A percentile compares a stretch with the other conserved stretches of the same genome.
These are phyloP conservation scores for Stratiolaelaps scimitus DNA, from an alignment of 1,140 invertebrate genomes.

Conservation along the genomic window DNA sequence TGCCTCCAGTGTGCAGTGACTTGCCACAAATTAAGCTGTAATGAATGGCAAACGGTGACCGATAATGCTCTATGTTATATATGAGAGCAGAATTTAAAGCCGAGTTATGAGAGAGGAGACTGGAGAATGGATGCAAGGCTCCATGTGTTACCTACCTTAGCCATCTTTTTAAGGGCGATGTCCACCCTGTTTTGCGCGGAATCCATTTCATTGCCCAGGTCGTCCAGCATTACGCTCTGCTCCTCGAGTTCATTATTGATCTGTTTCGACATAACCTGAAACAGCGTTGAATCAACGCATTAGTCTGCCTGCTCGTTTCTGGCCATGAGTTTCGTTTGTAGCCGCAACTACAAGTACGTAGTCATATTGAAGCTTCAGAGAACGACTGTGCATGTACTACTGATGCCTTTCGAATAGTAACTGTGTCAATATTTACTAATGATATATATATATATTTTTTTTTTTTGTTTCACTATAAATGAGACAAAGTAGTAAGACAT, in stretches of 20 bases:
- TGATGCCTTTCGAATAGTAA: too few relatives aligned
- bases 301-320: too few relatives aligned
- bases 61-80: neutral
- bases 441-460: too few relatives aligned
- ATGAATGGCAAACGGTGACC: neutral
- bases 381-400: too few relatives aligned
- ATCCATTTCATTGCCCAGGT: constrained; percentile 24
- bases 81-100: neutral
- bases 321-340: too few relatives aligned
- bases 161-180: constrained; percentile 22
- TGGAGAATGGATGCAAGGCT: too few relatives aligned
- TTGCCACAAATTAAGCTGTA: neutral
- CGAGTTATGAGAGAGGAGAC: neutral
- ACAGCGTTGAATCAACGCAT: too few relatives aligned
- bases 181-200: constrained; percentile 21
- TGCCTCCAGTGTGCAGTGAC: neutral
- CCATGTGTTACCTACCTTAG: constrained; percentile 20
- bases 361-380: too few relatives aligned
- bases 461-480: too few relatives aligned
- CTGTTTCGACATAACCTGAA: constrained; percentile 25
- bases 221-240: constrained; percentile 23
- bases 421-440: too few relatives aligned
- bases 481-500: too few relatives aligned
- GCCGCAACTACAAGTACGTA: too few relatives aligned
- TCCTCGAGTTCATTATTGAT: constrained; percentile 12